phyloP scores from a whole-genome alignment of 1,140 invertebrate species.

The Zaprionus camerounensis region DNA sequence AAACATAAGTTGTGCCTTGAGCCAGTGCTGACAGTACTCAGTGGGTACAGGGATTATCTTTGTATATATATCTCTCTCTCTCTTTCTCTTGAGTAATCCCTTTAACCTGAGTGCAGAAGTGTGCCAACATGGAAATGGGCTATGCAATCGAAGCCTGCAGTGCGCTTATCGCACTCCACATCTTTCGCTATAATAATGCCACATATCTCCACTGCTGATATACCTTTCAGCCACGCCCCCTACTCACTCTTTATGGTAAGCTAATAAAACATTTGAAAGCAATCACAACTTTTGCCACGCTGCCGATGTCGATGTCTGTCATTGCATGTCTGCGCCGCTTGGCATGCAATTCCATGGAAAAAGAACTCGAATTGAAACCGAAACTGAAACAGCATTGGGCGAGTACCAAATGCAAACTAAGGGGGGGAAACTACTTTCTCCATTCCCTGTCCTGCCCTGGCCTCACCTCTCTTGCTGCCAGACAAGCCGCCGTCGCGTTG shows the following conservation, averaged over 20 bases:
- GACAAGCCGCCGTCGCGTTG: neutral
- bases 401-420: slow-evolving; percentile 54
- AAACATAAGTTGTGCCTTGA: neutral
- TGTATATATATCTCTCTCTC: no score
- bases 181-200: slow-evolving; percentile 25
- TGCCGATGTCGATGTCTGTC: slow-evolving; percentile 60
- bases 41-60: no score
- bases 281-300: slow-evolving; percentile 71
- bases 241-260: slow-evolving; percentile 30
- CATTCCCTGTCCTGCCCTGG: neutral
- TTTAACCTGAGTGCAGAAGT: no score
- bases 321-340: slow-evolving; percentile 64
- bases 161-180: slow-evolving; percentile 17
- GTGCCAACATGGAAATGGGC: neutral
- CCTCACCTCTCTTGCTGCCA: neutral
- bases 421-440: no score
- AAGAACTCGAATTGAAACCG: slow-evolving; percentile 18
- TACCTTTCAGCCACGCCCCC: neutral
- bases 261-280: slow-evolving; percentile 80
- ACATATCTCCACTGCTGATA: slow-evolving; percentile 12
- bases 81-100: no score
- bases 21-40: neutral
- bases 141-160: neutral
- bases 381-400: slow-evolving; percentile 34
- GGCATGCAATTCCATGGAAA: slow-evolving; percentile 46